phyloP scores from a whole-genome alignment of 1,140 invertebrate species.

The Drosophila micromelanica region DNA sequence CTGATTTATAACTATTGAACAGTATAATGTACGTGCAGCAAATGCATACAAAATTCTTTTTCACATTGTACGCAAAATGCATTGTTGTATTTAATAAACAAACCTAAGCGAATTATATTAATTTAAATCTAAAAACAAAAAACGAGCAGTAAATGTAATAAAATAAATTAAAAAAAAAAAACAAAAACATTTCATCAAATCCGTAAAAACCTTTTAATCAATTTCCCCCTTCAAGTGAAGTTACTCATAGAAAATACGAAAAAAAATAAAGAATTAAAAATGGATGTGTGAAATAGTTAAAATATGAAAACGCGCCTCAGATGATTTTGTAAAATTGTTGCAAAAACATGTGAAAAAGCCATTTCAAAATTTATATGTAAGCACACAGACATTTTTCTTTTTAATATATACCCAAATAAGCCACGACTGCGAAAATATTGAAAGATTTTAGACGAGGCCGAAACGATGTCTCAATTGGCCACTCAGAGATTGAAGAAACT shows the following conservation, averaged over 20 bases:
- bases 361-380: no score
- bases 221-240: conserved; percentile 6
- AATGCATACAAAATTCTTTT: conserved; percentile 61
- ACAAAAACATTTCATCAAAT: conserved; percentile 30
- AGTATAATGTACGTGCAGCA: conserved; percentile 47
- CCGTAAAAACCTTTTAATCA: conserved; percentile 35
- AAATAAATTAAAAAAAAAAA: conserved; percentile 38
- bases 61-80: conserved; percentile 48
- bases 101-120: conserved; percentile 66
- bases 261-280: conserved; percentile 16
- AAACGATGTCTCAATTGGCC: conserved; percentile 1
- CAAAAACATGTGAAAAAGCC: no score
- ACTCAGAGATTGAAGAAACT: conserved; percentile 1
- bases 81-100: conserved; percentile 74
- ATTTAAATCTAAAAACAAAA: conserved; percentile 59
- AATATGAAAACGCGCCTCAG: neutral
- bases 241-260: conserved; percentile 9
- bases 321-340: conserved; percentile 26
- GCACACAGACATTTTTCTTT: conserved; percentile 1
- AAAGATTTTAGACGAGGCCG: conserved; percentile 10
- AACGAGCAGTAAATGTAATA: conserved; percentile 41
- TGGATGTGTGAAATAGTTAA: conserved; percentile 9
- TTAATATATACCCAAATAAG: conserved; percentile 15
- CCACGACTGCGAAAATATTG: conserved; percentile 39
- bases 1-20: conserved; percentile 32